Evolutionary conservation across 2,797 vertebrate genomes (phyloP), one percentile per base, ranked within the genome.

Genomic region (Brachyalestes nurse): DNA sequence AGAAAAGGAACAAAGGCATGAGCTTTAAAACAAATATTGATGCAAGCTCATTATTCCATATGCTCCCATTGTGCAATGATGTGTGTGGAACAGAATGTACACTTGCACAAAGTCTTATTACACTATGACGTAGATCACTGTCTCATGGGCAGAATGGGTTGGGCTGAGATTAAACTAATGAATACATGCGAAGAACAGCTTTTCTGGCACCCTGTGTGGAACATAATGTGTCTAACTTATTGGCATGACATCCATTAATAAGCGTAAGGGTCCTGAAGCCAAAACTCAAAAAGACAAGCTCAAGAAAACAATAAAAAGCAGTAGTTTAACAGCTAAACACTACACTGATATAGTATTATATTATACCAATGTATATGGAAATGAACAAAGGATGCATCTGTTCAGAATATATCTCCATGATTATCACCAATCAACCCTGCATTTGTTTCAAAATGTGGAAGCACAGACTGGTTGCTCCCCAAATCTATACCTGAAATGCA

Each of bases 191-290:
- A 19, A 51, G 9, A 28, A 51, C 45, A 23, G 42, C n/a, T 16
- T 71, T 70, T 28, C 49, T 45, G 16, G 21, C 23, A 55, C 21
- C 16, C 69, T 72, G 25, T 38, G 25, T n/a, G 19, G 28, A 72
- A 55, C 70, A 55, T 8, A 8, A 47, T 8, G 70, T 21, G 19
- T 7, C 19, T 13, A 13, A 19, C 19, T 13, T 23, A 67, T 13
- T 45, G 40, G 21, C 45, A 70, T 21, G 16, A 70, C 38, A 70
- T 51, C 67, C 45, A 67, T 21, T 67, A 45, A 67, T 28, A 28
- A 25, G n/a, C 42, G 6, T 23, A 4, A 70, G 23, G 45, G 14
- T 9, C 25, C 21, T 51, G 10, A 23, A 25, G 21, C n/a, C 9
- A 42, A 5, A 49, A 16, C 13, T 47, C 4, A 6, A 28, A 1